Percentiles rank a stretch among this genome's conserved stretches.
phyloP scores from a whole-genome alignment of 2,888 invertebrate species.

The Ectropis crepuscularia region DNA sequence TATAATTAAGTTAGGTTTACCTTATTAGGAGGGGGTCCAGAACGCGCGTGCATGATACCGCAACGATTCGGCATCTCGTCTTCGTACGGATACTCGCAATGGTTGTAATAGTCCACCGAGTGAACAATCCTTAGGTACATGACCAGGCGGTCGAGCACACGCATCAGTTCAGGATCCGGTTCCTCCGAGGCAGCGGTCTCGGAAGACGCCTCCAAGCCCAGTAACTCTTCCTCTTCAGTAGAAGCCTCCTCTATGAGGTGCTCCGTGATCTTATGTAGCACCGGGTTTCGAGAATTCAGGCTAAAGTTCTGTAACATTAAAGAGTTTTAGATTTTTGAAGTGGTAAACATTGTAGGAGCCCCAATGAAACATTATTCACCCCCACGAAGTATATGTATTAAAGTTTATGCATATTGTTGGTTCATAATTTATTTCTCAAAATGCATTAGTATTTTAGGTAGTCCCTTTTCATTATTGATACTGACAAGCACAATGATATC shows the following conservation, averaged over 20 bases:
- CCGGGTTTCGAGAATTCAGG: slow-evolving; percentile 94
- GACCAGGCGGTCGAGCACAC: slow-evolving; percentile 92
- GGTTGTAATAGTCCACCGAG: slow-evolving; percentile 99
- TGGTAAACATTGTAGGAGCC: too few species aligned
- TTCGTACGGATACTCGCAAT: slow-evolving; percentile 99
- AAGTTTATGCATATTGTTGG: too few species aligned
- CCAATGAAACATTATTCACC: too few species aligned
- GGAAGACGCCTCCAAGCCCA: slow-evolving; percentile 86
- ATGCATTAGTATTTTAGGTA: too few species aligned
- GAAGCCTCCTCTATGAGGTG: slow-evolving; percentile 99
- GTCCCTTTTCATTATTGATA: too few species aligned
- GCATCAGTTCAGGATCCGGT: slow-evolving; percentile 77
- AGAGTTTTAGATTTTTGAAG: background rate
- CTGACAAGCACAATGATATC: too few species aligned
- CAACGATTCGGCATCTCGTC: slow-evolving; percentile 99
- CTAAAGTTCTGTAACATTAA: slow-evolving; percentile 78
- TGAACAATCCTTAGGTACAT: slow-evolving; percentile 98
- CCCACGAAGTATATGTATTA: too few species aligned
- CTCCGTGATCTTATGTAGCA: slow-evolving; percentile 98
- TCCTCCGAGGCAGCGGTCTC: slow-evolving; percentile 62
- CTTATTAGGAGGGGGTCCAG: slow-evolving; percentile 93
- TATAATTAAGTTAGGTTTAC: slow-evolving; percentile 58
- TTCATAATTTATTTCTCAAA: too few species aligned
- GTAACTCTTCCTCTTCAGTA: slow-evolving; percentile 97
- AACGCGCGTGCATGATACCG: slow-evolving; percentile 98